These are phyloP conservation scores for Dyspetes luteomarginatus DNA, from an alignment of 2,888 invertebrate genomes.

Conservation along the genomic window DNA sequence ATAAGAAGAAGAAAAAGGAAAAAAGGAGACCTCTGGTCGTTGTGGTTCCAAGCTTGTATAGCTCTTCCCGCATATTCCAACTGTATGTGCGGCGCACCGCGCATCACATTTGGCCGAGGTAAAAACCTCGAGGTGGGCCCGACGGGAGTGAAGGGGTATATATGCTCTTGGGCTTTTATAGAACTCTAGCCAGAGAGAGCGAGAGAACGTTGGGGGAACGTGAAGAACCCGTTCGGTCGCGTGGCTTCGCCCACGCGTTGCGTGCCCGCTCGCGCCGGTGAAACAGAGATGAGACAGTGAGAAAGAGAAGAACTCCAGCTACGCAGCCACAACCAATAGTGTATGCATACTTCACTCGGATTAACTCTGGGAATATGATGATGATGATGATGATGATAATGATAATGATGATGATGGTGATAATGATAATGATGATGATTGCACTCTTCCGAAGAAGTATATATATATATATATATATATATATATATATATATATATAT, in stretches of 20 bases:
- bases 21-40: slow-evolving; percentile 49
- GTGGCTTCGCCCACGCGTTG: slow-evolving; percentile 82
- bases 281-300: slow-evolving; percentile 57
- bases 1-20: background rate
- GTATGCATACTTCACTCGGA: slow-evolving; percentile 57
- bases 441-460: background rate
- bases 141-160: slow-evolving; percentile 48
- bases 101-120: slow-evolving; percentile 53
- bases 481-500: background rate
- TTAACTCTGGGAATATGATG: slow-evolving; percentile 61
- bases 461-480: background rate
- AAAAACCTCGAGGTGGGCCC: slow-evolving; percentile 58
- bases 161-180: slow-evolving; percentile 33
- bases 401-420: slow-evolving; percentile 43
- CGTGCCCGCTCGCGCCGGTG: slow-evolving; percentile 69
- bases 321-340: slow-evolving; percentile 40
- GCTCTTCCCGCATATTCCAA: slow-evolving; percentile 19
- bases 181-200: slow-evolving; percentile 26
- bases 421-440: slow-evolving; percentile 13
- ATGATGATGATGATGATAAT: slow-evolving; percentile 50
- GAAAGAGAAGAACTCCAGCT: slow-evolving; percentile 17
- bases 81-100: slow-evolving; percentile 52
- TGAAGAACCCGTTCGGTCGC: slow-evolving; percentile 81
- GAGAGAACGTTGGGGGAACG: slow-evolving; percentile 66
- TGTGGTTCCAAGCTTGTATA: slow-evolving; percentile 49